Conservation (phyloP, 2,797 vertebrate genomes). For the Hoplostethus mediterraneus region DNA sequence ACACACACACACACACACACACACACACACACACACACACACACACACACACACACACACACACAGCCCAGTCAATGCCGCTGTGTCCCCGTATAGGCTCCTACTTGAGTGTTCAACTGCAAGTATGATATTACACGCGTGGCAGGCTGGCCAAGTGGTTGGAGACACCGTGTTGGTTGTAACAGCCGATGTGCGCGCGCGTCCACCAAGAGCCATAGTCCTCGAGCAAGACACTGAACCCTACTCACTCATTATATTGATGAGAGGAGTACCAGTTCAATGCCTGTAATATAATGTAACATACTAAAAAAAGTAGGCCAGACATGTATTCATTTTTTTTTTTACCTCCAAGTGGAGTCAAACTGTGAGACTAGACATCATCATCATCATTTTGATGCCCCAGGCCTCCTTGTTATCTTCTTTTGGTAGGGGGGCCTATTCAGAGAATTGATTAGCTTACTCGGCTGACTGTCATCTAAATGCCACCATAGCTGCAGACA, state of each 20-base stretch:
- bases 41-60: conserved; percentile 35
- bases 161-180: too few relatives aligned
- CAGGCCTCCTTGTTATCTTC: conserved; percentile 18
- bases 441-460: conserved; percentile 43
- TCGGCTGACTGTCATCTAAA: conserved; percentile 42
- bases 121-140: too few relatives aligned
- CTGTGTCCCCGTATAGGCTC: too few relatives aligned
- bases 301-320: conserved; percentile 29
- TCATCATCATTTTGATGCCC: neutral
- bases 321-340: neutral
- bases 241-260: too few relatives aligned
- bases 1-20: conserved; percentile 28
- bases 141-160: too few relatives aligned
- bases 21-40: conserved; percentile 12
- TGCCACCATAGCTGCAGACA: conserved; percentile 22
- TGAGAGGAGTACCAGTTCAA: neutral
- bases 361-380: too few relatives aligned
- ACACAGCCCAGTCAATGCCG: conserved; percentile 1
- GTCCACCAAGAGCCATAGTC: conserved; percentile 2
- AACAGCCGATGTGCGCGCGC: neutral
- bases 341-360: conserved; percentile 30
- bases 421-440: conserved; percentile 1
- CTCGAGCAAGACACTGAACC: too few relatives aligned
- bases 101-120: too few relatives aligned
- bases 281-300: neutral